phyloP scores from a whole-genome alignment of 2,797 vertebrate species.

The Momotus momota region DNA sequence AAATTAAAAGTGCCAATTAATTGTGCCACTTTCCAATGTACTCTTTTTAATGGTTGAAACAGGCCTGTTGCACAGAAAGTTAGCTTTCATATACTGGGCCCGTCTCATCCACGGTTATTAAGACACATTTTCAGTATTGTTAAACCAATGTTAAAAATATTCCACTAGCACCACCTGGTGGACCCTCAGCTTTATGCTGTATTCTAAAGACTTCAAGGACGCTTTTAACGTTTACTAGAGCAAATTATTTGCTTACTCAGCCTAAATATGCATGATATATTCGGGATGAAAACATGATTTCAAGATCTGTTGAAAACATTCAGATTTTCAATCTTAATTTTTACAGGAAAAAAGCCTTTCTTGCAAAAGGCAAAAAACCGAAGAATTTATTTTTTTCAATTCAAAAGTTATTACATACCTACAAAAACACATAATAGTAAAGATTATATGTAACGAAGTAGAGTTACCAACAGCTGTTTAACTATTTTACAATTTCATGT shows the following conservation, averaged over 20 bases:
- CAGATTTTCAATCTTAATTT: not conserved
- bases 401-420: not conserved
- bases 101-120: not conserved
- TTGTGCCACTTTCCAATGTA: not conserved
- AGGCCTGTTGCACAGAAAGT: not conserved
- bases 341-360: not conserved
- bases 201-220: not conserved
- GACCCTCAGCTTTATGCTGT: not conserved
- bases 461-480: not conserved
- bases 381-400: not conserved
- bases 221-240: not conserved
- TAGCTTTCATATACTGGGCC: not conserved
- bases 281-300: not conserved
- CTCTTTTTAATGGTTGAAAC: not conserved
- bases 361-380: not conserved
- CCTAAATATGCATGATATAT: not conserved
- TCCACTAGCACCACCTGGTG: conserved; percentile 81
- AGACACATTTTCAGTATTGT: not conserved
- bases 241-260: not conserved
- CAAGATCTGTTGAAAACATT: not conserved
- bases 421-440: not conserved
- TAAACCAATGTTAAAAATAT: not conserved
- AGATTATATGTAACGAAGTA: not conserved
- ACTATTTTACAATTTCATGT: not conserved
- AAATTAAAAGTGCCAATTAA: not conserved